Conservation (phyloP, 1,140 invertebrate species). For the Camponotus floridanus region DNA sequence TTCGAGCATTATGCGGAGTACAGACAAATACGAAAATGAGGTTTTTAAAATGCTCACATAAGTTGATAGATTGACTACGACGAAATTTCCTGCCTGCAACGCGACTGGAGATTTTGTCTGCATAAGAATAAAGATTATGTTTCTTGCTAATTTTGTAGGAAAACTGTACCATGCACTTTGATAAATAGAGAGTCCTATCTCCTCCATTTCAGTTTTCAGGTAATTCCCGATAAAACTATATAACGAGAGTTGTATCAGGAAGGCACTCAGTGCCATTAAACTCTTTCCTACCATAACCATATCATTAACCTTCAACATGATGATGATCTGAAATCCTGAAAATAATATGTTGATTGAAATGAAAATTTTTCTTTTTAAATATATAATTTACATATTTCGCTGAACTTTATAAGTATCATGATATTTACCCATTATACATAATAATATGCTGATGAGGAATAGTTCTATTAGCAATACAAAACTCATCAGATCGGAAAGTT, state of each 20-base stretch:
- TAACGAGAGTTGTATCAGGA: slow-evolving; percentile 41
- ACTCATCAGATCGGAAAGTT: too few species aligned
- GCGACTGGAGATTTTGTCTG: slow-evolving; percentile 16
- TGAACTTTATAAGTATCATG: background rate
- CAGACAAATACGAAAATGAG: slow-evolving; percentile 66
- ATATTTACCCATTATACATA: too few species aligned
- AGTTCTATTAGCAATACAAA: too few species aligned
- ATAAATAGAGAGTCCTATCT: slow-evolving; percentile 46
- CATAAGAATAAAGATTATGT: slow-evolving; percentile 50
- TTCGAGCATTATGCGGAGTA: slow-evolving; percentile 63
- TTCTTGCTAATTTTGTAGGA: slow-evolving; percentile 4
- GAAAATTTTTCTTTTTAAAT: background rate
- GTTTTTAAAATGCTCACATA: slow-evolving; percentile 66
- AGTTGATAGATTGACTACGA: slow-evolving; percentile 61
- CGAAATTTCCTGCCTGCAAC: slow-evolving; percentile 40
- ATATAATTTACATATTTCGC: too few species aligned
- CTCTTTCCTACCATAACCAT: slow-evolving; percentile 33
- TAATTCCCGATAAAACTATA: slow-evolving; percentile 66
- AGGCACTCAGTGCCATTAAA: background rate
- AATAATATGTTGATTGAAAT: background rate
- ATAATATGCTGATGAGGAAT: too few species aligned
- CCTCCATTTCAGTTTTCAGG: slow-evolving; percentile 57
- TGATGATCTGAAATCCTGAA: slow-evolving; percentile 69
- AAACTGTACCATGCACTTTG: slow-evolving; percentile 43
- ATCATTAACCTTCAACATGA: slow-evolving; percentile 22